Base-by-base conservation (phyloP, 2,888 invertebrate genomes). In the Cyrtodaria siliqua region DNA sequence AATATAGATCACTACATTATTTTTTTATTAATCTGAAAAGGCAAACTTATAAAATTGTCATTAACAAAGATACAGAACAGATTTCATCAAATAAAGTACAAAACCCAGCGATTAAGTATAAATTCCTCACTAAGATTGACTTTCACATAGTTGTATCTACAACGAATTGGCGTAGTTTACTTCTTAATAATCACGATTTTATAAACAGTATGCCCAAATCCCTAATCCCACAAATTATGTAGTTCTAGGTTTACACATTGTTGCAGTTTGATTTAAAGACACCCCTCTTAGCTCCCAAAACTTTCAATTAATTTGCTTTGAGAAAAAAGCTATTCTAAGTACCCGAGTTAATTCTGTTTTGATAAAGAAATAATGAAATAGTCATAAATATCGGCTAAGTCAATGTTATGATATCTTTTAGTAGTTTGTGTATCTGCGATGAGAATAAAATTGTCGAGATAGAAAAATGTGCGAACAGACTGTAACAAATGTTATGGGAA, bases 391-490 rank as follows among this genome's bases (percentile, higher is more conserved):
- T 33, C 12, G 26, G 12, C 16, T 20, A 14, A 63, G 57, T 62
- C 62, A 44, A 63, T 57, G 49, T 62, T 57, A 49, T 57, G 63
- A 50, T 63, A 57, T 50, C 33, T 42, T 57, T 57, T 62, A 57
- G 60, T 42, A 29, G 47, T 16, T 62, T 33, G 61, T 24, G 50
- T 56, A 24, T n/a, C 27, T 26, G 18, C 38, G 27, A 55, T 20
- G 49, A 49, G 62, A 38, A 23, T 70, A 57, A 63, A 50, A 57
- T 70, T 62, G 63, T 55, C 57, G 49, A 42, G 53, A 59, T 64
- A 56, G 44, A 64, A 56, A 40, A 27, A 64, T 64, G 24, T 44
- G 42, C 26, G 44, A 64, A 47, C 20, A 27, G 20, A 23, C 53
- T n/a, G 26, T 40, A 16, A 42, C 40, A 20, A 60, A n/a, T 26